Evolutionary conservation across 2,888 invertebrate species (phyloP).

Genomic region (Margaritifera margaritifera): DNA sequence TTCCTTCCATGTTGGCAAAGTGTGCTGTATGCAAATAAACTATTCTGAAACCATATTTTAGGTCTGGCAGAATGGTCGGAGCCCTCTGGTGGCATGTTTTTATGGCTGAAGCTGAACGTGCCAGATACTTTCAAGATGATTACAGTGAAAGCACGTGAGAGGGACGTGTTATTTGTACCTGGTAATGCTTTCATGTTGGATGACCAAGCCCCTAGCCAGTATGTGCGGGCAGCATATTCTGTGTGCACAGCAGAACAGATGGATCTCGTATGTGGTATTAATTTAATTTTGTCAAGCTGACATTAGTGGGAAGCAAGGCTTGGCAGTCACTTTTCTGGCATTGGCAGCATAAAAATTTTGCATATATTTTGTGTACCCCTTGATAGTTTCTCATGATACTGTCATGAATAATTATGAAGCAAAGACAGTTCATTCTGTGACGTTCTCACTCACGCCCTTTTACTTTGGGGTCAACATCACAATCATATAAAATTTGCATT

Average conservation of each 20-base stretch:
- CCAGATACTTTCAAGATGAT: slow-evolving; percentile 84
- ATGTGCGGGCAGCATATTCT: slow-evolving; percentile 83
- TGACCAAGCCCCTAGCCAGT: slow-evolving; percentile 78
- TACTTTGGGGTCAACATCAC: too few species aligned
- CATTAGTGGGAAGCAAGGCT: neutral
- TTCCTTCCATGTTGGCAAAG: neutral
- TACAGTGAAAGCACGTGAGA: slow-evolving; percentile 80
- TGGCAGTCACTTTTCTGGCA: too few species aligned
- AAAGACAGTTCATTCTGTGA: too few species aligned
- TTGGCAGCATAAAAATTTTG: too few species aligned
- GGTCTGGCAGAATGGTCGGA: slow-evolving; percentile 80
- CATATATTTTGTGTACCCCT: too few species aligned
- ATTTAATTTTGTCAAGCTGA: neutral
- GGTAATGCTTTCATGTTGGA: slow-evolving; percentile 84
- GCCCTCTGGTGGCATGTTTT: slow-evolving; percentile 85
- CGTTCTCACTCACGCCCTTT: too few species aligned
- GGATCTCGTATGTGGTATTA: slow-evolving; percentile 32
- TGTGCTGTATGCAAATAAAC: neutral
- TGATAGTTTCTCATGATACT: too few species aligned
- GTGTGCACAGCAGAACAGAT: slow-evolving; percentile 76
- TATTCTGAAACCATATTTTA: slow-evolving; percentile 40
- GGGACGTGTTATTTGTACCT: slow-evolving; percentile 79
- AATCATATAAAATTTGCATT: too few species aligned
- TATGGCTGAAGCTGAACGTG: slow-evolving; percentile 84
- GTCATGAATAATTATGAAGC: too few species aligned